phyloP scores from a whole-genome alignment of 2,113 vertebrate genomes.

The Ictidomys tridecemlineatus region DNA sequence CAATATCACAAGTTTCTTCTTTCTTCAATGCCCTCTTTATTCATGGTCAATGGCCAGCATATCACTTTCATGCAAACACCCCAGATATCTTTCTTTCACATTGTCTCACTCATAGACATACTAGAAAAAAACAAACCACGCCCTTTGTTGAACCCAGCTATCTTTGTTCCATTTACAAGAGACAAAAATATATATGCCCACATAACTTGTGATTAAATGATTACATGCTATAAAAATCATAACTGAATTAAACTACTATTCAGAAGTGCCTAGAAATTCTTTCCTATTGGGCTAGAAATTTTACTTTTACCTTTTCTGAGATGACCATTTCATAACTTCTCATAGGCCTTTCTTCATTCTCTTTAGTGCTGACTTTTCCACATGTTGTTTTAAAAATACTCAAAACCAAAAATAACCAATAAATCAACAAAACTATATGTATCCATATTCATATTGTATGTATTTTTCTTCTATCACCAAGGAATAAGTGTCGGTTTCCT shows the following conservation, averaged over 20 bases:
- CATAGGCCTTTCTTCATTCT: background rate
- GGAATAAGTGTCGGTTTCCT: background rate
- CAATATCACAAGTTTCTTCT: background rate
- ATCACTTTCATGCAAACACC: background rate
- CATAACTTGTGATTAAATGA: background rate
- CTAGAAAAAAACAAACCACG: background rate
- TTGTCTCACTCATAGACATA: background rate
- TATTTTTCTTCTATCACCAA: background rate
- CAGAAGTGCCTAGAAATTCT: background rate
- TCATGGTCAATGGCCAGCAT: background rate
- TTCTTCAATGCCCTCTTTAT: background rate
- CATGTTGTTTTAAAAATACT: background rate
- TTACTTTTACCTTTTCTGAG: background rate
- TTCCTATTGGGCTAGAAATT: background rate
- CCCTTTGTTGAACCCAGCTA: background rate
- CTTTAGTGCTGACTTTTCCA: background rate
- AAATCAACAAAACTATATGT: background rate
- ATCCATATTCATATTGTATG: background rate
- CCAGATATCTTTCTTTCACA: background rate
- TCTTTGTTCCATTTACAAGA: background rate
- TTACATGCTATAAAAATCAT: background rate
- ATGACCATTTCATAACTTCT: slow-evolving; percentile 9
- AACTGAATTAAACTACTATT: background rate
- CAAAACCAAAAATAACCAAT: background rate
- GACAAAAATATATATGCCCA: background rate